Percentiles rank a stretch among this genome's conserved stretches.
Conservation (phyloP, 2,113 vertebrate species). For the Terrapene triunguis region DNA sequence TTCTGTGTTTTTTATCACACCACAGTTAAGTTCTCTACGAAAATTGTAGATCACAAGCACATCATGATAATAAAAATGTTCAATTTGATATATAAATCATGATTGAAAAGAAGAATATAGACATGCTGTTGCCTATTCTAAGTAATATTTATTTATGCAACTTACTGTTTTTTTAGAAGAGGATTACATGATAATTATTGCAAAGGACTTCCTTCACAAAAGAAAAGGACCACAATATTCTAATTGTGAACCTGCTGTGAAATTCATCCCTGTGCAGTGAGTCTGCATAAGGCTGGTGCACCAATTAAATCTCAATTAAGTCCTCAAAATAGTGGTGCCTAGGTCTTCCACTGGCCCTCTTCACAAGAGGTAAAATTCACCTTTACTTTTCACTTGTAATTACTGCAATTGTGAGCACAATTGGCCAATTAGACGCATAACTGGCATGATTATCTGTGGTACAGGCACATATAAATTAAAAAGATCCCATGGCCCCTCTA, state of each 20-base stretch:
- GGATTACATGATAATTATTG: background rate
- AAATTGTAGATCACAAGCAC: constrained; percentile 48
- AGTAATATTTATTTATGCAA: constrained; percentile 21
- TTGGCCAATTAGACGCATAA: background rate
- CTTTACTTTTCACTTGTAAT: background rate
- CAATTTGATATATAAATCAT: constrained; percentile 59
- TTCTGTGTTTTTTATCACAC: constrained; percentile 19
- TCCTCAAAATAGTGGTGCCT: constrained; percentile 41
- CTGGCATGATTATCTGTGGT: background rate
- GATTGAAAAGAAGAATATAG: background rate
- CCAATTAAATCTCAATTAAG: constrained; percentile 57
- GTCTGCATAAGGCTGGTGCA: background rate
- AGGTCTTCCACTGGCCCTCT: background rate
- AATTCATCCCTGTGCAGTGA: background rate
- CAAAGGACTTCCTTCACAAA: background rate
- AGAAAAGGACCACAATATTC: background rate
- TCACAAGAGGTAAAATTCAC: constrained; percentile 61
- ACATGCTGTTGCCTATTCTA: background rate
- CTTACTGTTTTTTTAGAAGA: constrained; percentile 12
- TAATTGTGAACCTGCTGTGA: background rate
- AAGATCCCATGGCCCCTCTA: background rate
- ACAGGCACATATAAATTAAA: background rate
- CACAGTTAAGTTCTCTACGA: background rate
- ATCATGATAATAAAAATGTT: constrained; percentile 48
- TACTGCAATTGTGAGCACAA: background rate